Base-by-base conservation (phyloP, 2,113 vertebrate genomes). In the Entomyzon cyanotis region DNA sequence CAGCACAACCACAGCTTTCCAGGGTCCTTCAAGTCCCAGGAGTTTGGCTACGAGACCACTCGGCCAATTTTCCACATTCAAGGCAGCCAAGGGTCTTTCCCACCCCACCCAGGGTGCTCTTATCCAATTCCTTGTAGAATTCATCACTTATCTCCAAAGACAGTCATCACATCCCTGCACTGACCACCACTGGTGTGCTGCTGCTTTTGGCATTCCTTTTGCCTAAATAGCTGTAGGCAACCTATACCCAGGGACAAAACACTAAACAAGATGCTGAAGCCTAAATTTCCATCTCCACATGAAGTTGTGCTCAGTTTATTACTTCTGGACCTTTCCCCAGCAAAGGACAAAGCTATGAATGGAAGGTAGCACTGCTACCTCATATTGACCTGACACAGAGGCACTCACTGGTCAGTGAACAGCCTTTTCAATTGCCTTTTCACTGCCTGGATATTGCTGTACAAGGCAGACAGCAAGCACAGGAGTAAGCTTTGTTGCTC, bases 401-500 rank as follows among this genome's bases (percentile, higher is more conserved):
- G 83, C 84, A 90, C 90, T 91, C 69, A 41, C 30, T 56, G 62
- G 76, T 30, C 63, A 83, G 56, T 55, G 85, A 67, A 41, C 35
- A 74, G 71, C 9, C 23, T 78, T 53, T 70, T 70, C 87, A 95
- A 84, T 6, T 89, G 78, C 73, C 76, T 93, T 90, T 91, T 94
- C 89, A 52, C 76, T 68, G 58, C 37, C 92, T 80, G 93, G 60
- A 69, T 91, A 96, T 87, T 94, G 95, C 96, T 95, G 89, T 85
- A 93, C 92, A 80, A 84, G 87, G 95, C 84, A 96, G 90, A 94
- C 90, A 89, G 50, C 55, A 84, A 77, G 89, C 56, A 87, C 75
- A 87, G 89, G 75, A 82, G 22, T 76, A 82, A 86, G 82, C 68
- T 97, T 96, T 93, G 76, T 87, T 88, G 71, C 79, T 93, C 52